Evolutionary conservation across 2,797 vertebrate species (phyloP).

Genomic region (Cottoperca gobio): DNA sequence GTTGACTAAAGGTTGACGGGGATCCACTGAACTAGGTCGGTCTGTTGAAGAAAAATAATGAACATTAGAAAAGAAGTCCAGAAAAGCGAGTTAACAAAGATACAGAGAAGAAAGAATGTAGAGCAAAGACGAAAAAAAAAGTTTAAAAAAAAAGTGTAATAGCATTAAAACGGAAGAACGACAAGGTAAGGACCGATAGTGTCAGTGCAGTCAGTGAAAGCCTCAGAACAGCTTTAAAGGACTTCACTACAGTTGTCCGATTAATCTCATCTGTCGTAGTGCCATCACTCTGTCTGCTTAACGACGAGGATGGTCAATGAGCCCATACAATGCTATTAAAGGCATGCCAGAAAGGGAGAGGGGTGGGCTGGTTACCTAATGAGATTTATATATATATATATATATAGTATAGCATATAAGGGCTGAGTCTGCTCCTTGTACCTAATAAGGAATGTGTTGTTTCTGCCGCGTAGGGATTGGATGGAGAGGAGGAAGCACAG

Average conservation of each 20-base stretch:
- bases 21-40: constrained; percentile 90
- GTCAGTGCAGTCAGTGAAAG: constrained; percentile 49
- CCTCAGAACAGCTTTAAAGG: constrained; percentile 33
- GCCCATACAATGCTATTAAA: constrained; percentile 48
- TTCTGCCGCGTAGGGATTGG: constrained; percentile 88
- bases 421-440: constrained; percentile 63
- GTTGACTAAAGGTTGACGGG: constrained; percentile 91
- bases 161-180: neutral
- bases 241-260: constrained; percentile 49
- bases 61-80: constrained; percentile 3
- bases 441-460: constrained; percentile 93
- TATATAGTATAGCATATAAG: neutral
- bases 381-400: too few species aligned
- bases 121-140: neutral
- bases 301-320: constrained; percentile 58
- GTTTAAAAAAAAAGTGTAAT: neutral
- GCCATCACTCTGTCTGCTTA: constrained; percentile 43
- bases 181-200: neutral
- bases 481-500: constrained; percentile 85
- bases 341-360: constrained; percentile 14
- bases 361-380: neutral
- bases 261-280: constrained; percentile 45
- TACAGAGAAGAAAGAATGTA: neutral
- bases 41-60: constrained; percentile 80
- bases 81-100: neutral